Evolutionary conservation across 2,797 vertebrate species (phyloP).

Genomic region (Liparis tanakae): DNA sequence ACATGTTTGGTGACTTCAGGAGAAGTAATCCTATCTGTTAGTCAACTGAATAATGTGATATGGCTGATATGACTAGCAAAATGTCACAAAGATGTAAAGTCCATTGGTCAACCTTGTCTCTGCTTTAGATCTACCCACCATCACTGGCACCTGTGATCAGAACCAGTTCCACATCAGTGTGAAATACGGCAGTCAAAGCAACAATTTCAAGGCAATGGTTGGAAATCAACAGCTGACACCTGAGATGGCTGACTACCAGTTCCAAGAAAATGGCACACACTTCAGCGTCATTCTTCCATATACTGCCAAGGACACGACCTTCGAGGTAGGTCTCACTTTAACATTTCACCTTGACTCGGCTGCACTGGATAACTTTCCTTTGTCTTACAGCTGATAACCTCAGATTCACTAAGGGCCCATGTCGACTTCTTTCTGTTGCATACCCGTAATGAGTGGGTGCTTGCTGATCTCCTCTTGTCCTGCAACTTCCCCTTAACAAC

Average conservation of each 20-base stretch:
- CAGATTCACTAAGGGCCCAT: constrained; percentile 67
- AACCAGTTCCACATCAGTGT: background rate
- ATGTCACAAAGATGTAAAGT: background rate
- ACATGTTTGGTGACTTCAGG: no score
- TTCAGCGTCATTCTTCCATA: constrained; percentile 69
- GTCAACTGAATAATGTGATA: no score
- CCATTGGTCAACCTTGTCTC: background rate
- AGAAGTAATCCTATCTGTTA: no score
- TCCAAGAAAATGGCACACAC: constrained; percentile 37
- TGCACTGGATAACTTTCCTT: background rate
- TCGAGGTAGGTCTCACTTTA: constrained; percentile 69
- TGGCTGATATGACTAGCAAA: no score
- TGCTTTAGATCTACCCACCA: constrained; percentile 70
- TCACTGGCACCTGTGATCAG: constrained; percentile 76
- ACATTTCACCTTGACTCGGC: background rate
- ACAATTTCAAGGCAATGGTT: no score
- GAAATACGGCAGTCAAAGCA: no score
- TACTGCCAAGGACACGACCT: constrained; percentile 36
- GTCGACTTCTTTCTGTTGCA: constrained; percentile 72
- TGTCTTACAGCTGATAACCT: constrained; percentile 58
- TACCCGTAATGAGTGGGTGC: background rate
- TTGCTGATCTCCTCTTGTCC: constrained; percentile 75
- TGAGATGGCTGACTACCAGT: no score
- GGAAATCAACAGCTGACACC: no score
- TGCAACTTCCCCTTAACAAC: constrained; percentile 78